Percentiles rank a stretch among this genome's conserved stretches.
Conservation (phyloP, 2,797 vertebrate species). For the Sebastes oblongus region DNA sequence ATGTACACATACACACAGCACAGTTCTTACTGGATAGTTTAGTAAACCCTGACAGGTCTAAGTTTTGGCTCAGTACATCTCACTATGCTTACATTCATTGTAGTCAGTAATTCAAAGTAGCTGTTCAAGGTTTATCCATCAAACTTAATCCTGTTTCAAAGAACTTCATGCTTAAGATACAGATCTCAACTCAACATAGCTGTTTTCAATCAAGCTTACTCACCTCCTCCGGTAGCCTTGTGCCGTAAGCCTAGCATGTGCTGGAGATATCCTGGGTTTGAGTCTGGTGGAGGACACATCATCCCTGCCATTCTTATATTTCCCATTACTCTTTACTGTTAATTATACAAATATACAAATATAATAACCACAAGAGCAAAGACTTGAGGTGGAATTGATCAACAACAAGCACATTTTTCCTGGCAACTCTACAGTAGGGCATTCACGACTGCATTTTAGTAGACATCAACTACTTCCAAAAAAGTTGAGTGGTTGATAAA, state of each 20-base stretch:
- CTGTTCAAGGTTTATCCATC: neutral
- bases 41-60: neutral
- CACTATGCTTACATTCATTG: neutral
- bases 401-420: neutral
- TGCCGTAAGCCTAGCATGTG: neutral
- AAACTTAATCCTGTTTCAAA: neutral
- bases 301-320: neutral
- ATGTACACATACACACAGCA: neutral
- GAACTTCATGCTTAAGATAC: neutral
- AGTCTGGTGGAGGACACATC: neutral
- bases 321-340: neutral
- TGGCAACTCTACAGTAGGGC: neutral
- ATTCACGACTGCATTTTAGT: neutral
- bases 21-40: neutral
- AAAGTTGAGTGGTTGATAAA: neutral
- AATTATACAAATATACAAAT: neutral
- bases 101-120: neutral
- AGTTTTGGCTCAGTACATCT: neutral
- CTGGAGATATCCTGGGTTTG: neutral
- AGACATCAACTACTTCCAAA: neutral
- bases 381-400: slow-evolving; percentile 1
- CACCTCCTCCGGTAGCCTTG: neutral
- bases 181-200: neutral
- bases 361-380: neutral
- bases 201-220: neutral